Evolutionary conservation across 2,888 invertebrate genomes (phyloP), one percentile per base, ranked within the genome.

Genomic region (Parascotia fuliginaria): DNA sequence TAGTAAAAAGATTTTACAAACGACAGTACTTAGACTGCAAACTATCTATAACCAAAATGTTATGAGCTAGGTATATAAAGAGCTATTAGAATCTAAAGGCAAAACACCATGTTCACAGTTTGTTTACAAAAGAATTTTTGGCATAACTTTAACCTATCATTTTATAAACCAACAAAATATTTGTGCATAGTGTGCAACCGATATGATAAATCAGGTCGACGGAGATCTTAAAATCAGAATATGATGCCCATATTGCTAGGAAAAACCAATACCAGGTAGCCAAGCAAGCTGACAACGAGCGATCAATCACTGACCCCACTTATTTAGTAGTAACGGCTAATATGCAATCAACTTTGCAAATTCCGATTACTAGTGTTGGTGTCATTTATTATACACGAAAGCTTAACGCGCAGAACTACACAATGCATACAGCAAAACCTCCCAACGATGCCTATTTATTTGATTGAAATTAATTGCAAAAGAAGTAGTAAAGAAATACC

Each of bases 301-400:
- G 53, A 33, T 53, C 49, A 33, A 53, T 47, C 9, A 42, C n/a
- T 15, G 56, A 57, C 14, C 42, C 45, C 7, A 49, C 31, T 12
- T 56, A 49, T 11, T 5, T 12, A 34, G 52, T 42, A n/a, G 44
- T 56, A 19, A 52, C 56, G 9, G 49, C 48, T 37, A 52, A 56
- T 15, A 48, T 56, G 48, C 56, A 52, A 29, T 49, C 48, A 16
- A 52, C 48, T 7, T 48, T 56, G 29, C 52, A 56, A 29, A 52
- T 52, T 39, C 56, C 52, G 11, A 44, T 49, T 12, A 38, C 49
- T 39, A 53, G 46, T 22, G 24, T 24, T 24, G 24, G 24, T 9
- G 1, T 24, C 7, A 7, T 24, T 7, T 24, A 24, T 24, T 24
- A 19, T 19, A 24, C 24, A 7, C 3, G 42, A 32, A 50, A 56